Conservation (phyloP, 2,888 invertebrate genomes). For the Spisula solida region DNA sequence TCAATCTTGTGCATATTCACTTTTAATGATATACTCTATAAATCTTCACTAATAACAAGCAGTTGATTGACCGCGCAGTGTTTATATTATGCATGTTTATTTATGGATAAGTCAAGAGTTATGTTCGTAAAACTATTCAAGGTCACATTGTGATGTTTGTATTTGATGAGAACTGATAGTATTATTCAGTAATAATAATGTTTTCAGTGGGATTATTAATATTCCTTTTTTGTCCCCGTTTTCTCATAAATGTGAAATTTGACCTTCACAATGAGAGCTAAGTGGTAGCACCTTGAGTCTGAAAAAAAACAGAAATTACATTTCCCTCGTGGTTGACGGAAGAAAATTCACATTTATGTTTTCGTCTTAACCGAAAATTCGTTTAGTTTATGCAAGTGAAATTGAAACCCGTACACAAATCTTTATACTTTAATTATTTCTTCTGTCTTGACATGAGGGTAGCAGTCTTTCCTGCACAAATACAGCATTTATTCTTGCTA, state of each 20-base stretch:
- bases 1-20: no score
- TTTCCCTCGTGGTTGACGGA: slow-evolving; percentile 1
- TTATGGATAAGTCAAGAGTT: no score
- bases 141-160: no score
- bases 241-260: neutral
- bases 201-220: no score
- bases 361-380: neutral
- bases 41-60: no score
- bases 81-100: no score
- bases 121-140: no score
- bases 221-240: no score
- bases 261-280: neutral
- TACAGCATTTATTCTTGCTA: neutral
- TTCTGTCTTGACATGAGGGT: neutral
- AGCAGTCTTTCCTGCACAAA: neutral
- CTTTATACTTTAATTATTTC: slow-evolving; percentile 12
- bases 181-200: no score
- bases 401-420: neutral
- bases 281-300: neutral
- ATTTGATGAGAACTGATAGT: no score
- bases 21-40: no score
- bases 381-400: neutral
- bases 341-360: slow-evolving; percentile 1
- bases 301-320: neutral
- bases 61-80: no score